Conservation (phyloP, 2,888 invertebrate genomes). For the Trachelus stipa region DNA sequence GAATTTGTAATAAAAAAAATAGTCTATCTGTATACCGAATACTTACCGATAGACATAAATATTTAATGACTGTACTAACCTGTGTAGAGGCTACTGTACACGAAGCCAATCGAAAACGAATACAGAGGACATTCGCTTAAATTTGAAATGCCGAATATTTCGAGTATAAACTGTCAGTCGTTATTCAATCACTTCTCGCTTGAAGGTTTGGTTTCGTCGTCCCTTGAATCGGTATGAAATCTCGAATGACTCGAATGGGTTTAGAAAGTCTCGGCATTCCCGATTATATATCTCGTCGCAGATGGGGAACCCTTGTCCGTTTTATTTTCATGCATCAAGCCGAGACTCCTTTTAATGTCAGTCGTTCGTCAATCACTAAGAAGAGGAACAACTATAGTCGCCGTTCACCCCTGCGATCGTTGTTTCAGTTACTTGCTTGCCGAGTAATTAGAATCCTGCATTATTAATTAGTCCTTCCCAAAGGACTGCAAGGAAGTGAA, state of each 20-base stretch:
- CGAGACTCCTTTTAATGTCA: constrained; percentile 26
- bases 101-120: background rate
- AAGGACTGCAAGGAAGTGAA: background rate
- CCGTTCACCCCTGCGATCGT: background rate
- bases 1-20: background rate
- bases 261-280: constrained; percentile 6
- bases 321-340: constrained; percentile 16
- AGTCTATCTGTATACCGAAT: constrained; percentile 8
- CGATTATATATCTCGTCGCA: background rate
- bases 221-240: constrained; percentile 15
- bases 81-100: background rate
- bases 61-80: constrained; percentile 23
- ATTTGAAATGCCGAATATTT: constrained; percentile 23
- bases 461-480: background rate
- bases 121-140: constrained; percentile 15
- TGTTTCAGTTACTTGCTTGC: background rate
- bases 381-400: background rate
- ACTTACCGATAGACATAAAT: constrained; percentile 37
- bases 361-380: constrained; percentile 36
- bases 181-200: background rate
- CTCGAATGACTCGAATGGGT: constrained; percentile 1
- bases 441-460: background rate
- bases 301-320: constrained; percentile 8
- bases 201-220: background rate
- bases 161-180: constrained; percentile 14